Base-by-base conservation (phyloP, 2,113 vertebrate species). In the Tragelaphus imberbis region DNA sequence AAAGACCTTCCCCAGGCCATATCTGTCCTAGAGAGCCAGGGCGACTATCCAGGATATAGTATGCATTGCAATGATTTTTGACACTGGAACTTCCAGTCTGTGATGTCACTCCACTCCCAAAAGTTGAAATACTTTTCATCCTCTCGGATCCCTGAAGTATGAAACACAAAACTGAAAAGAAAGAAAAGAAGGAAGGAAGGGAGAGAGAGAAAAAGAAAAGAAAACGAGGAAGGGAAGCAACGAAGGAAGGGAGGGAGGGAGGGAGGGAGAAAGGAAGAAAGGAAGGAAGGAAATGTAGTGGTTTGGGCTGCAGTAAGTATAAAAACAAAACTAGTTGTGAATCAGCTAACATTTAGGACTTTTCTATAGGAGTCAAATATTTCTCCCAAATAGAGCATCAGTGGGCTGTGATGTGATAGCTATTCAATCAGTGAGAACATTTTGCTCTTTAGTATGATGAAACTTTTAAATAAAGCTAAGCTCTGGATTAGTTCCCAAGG, bases 361-460 rank as follows among this genome's bases (percentile, higher is more conserved):
- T 88, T 75, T 98, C 84, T 71, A 87, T 95, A 95, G 96, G 84
- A 96, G 95, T 88, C 8, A 23, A 96, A 88, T 92, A 84, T 61
- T 94, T 96, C 90, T 95, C 82, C 85, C 79, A 87, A 92, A 82
- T 25, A 89, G 88, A 92, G 90, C 94, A 59, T 61, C 84, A 85
- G 79, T n/a, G 44, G 47, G 88, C 85, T 93, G 88, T n/a, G 63
- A 23, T 58, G 49, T 87, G 86, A 68, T 49, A 75, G 75, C 84
- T 87, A 56, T 92, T 98, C 92, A 92, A 55, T 44, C 65, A 92
- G 61, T 30, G 27, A 47, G 97, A 98, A 97, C 86, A 95, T 80
- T 97, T 88, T 97, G 91, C 89, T 96, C 94, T 93, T 91, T 68
- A 53, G 40, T 77, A 82, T 91, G 96, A 94, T 85, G 79, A 77